A percentile compares a stretch with the other conserved stretches of the same genome.
Evolutionary conservation across 2,113 vertebrate genomes (phyloP).

Genomic region (Machaerirhynchus nigripectus): DNA sequence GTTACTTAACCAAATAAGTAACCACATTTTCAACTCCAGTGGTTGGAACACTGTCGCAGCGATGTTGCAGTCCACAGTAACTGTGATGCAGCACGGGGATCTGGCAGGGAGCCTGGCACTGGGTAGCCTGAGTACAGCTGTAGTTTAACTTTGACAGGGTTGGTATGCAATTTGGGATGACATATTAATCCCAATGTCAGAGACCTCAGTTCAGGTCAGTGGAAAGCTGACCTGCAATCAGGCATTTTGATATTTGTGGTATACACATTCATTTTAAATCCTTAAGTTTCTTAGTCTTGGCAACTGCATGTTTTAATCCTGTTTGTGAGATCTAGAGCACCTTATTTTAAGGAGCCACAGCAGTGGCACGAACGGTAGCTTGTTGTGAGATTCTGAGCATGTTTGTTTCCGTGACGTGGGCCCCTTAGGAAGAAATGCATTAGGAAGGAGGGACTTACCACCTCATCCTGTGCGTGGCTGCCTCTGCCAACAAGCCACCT

Average conservation of each 20-base stretch:
- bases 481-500: background rate
- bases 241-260: background rate
- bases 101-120: background rate
- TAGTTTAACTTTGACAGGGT: background rate
- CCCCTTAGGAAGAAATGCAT: background rate
- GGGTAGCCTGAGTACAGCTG: background rate
- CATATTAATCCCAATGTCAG: fast-evolving
- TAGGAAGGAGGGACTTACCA: background rate
- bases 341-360: background rate
- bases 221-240: background rate
- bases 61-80: background rate
- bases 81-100: background rate
- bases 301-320: background rate
- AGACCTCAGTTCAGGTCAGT: background rate
- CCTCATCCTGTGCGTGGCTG: background rate
- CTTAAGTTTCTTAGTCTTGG: background rate
- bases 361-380: fast-evolving
- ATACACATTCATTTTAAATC: background rate
- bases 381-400: background rate
- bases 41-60: fast-evolving
- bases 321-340: background rate
- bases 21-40: fast-evolving
- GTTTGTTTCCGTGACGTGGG: background rate
- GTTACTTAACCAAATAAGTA: background rate
- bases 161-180: background rate